Conservation (phyloP, 2,888 invertebrate genomes). For the Anarsia innoxiella region DNA sequence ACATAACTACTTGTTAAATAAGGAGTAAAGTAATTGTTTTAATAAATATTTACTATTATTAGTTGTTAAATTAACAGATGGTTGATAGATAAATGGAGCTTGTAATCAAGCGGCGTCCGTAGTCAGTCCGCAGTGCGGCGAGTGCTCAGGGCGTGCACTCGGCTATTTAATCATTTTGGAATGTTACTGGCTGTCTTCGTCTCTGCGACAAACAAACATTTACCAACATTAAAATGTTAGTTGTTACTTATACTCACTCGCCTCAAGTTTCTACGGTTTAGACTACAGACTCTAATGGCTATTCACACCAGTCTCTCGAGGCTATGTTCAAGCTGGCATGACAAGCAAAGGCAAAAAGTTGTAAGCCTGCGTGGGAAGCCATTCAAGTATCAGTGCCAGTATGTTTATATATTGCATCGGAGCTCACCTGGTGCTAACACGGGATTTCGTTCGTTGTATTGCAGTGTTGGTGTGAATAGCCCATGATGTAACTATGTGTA, state of each 20-base stretch:
- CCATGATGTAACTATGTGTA: conserved; percentile 1
- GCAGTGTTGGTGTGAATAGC: conserved; percentile 12
- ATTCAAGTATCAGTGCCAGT: conserved; percentile 5
- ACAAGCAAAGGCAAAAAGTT: conserved; percentile 7
- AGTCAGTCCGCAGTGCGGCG: conserved; percentile 8
- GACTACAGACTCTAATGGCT: conserved; percentile 3
- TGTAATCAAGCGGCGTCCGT: conserved; percentile 7
- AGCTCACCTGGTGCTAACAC: conserved; percentile 4
- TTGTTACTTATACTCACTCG: too few species aligned
- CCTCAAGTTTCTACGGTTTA: too few species aligned
- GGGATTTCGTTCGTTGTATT: background rate
- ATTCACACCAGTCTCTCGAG: conserved; percentile 11
- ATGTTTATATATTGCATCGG: background rate
- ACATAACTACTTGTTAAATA: conserved; percentile 56
- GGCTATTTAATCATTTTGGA: conserved; percentile 60
- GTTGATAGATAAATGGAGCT: conserved; percentile 9
- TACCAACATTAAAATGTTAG: conserved; percentile 52
- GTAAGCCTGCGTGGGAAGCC: conserved; percentile 9
- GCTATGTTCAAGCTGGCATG: background rate
- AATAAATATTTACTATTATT: conserved; percentile 53
- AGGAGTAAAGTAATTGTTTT: conserved; percentile 34
- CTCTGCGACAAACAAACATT: conserved; percentile 69
- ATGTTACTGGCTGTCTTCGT: conserved; percentile 70
- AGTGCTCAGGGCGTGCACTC: conserved; percentile 18
- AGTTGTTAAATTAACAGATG: conserved; percentile 19